These are phyloP conservation scores for Andrena fulva DNA, from an alignment of 2,888 invertebrate species.

Conservation along the genomic window DNA sequence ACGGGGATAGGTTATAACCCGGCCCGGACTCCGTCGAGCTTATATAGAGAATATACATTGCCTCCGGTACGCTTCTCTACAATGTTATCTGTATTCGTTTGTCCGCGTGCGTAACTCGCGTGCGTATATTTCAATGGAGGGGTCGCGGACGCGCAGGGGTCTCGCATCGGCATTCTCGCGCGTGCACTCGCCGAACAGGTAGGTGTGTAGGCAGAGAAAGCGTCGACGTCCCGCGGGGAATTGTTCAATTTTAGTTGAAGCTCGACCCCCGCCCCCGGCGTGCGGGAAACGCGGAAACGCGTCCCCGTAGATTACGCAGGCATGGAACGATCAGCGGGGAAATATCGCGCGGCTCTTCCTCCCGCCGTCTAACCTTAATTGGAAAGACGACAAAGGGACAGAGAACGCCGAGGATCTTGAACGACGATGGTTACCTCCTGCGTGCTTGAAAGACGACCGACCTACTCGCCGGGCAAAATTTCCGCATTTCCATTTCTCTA, in stretches of 20 bases:
- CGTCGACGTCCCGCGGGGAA: slow-evolving; percentile 73
- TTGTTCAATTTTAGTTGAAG: slow-evolving; percentile 80
- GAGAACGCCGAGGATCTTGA: slow-evolving; percentile 50
- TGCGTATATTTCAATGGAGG: slow-evolving; percentile 31
- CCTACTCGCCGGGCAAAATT: slow-evolving; percentile 13
- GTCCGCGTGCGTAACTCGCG: slow-evolving; percentile 24
- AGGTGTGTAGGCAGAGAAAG: slow-evolving; percentile 37
- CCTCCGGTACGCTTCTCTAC: slow-evolving; percentile 46
- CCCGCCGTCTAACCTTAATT: slow-evolving; percentile 61
- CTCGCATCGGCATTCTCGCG: slow-evolving; percentile 8
- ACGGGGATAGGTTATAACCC: slow-evolving; percentile 73
- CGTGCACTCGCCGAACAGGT: slow-evolving; percentile 29
- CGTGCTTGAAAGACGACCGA: slow-evolving; percentile 14
- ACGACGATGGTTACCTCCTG: slow-evolving; percentile 15
- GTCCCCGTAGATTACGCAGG: slow-evolving; percentile 64
- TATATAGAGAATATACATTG: slow-evolving; percentile 69
- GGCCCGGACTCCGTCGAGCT: slow-evolving; percentile 64
- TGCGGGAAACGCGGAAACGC: slow-evolving; percentile 52
- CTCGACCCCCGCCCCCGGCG: slow-evolving; percentile 55
- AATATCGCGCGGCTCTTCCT: slow-evolving; percentile 52
- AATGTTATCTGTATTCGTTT: slow-evolving; percentile 37
- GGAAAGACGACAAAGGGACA: slow-evolving; percentile 60
- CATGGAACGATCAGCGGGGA: slow-evolving; percentile 54
- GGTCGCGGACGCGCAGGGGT: background rate
- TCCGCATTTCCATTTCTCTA: background rate